These are phyloP conservation scores for Cerastis leucographa DNA, from an alignment of 2,888 invertebrate genomes.

Conservation along the genomic window DNA sequence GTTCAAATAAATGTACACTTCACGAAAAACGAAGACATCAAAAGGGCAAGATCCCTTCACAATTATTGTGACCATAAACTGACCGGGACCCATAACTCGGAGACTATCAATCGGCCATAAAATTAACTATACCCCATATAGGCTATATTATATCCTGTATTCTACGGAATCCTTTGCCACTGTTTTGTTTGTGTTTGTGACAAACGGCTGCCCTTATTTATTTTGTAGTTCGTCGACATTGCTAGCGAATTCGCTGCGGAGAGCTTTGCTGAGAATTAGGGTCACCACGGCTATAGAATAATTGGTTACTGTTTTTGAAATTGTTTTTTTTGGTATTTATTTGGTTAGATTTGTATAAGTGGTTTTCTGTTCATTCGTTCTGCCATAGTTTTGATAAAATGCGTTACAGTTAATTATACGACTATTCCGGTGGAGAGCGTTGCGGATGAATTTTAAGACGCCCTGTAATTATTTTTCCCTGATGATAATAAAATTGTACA, in stretches of 20 bases:
- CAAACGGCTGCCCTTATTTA: conserved; percentile 85
- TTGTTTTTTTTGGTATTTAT: conserved; percentile 4
- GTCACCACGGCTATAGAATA: conserved; percentile 47
- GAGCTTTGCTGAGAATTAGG: conserved; percentile 62
- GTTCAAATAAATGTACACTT: conserved; percentile 20
- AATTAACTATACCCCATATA: conserved; percentile 63
- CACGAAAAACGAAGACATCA: conserved; percentile 30
- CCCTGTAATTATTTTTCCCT: too few relatives aligned
- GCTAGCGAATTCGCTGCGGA: conserved; percentile 71
- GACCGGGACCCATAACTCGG: conserved; percentile 34
- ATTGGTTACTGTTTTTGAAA: conserved; percentile 28
- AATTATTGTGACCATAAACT: conserved; percentile 59
- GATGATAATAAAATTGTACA: background rate
- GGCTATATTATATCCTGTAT: conserved; percentile 38
- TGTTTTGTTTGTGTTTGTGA: conserved; percentile 83
- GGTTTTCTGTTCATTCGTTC: background rate
- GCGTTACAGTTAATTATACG: background rate
- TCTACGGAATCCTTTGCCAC: conserved; percentile 71
- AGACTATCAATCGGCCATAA: conserved; percentile 62
- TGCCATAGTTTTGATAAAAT: background rate
- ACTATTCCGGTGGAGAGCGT: too few relatives aligned
- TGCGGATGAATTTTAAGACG: too few relatives aligned
- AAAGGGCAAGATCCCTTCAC: conserved; percentile 34
- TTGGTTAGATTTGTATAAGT: background rate
- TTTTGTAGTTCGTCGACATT: conserved; percentile 83